Conservation (phyloP, 1,140 invertebrate species). For the Tetramorium alpestre region DNA sequence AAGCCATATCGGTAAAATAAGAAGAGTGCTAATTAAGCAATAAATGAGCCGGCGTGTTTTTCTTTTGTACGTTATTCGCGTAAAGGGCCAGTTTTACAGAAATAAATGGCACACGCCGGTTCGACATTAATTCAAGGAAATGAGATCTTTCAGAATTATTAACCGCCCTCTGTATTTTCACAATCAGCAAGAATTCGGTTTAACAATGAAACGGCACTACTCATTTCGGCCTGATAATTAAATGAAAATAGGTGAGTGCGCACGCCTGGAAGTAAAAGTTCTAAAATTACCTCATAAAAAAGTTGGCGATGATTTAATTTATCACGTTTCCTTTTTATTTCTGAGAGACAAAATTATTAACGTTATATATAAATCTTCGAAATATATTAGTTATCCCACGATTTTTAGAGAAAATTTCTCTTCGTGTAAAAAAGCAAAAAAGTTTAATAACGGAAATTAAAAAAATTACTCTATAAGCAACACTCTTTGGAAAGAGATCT, state of each 20-base stretch:
- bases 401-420: too few species aligned
- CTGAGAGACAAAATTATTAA: neutral
- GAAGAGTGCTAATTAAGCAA: constrained; percentile 30
- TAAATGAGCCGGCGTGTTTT: neutral
- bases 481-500: neutral
- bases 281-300: constrained; percentile 12
- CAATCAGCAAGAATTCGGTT: constrained; percentile 25
- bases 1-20: constrained; percentile 10
- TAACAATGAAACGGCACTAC: constrained; percentile 21
- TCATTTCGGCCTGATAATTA: constrained; percentile 50
- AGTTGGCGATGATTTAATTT: neutral
- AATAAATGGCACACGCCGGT: neutral
- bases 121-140: constrained; percentile 40
- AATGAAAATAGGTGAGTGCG: constrained; percentile 42
- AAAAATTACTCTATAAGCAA: neutral
- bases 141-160: constrained; percentile 41
- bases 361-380: neutral
- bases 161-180: constrained; percentile 33
- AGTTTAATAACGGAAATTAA: neutral
- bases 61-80: constrained; percentile 39
- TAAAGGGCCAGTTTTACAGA: constrained; percentile 7
- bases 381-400: too few species aligned
- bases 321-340: neutral
- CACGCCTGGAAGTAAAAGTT: neutral
- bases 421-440: neutral